A percentile compares a stretch with the other conserved stretches of the same genome.
These are phyloP conservation scores for Charina bottae DNA, from an alignment of 2,113 vertebrate species.

Conservation along the genomic window DNA sequence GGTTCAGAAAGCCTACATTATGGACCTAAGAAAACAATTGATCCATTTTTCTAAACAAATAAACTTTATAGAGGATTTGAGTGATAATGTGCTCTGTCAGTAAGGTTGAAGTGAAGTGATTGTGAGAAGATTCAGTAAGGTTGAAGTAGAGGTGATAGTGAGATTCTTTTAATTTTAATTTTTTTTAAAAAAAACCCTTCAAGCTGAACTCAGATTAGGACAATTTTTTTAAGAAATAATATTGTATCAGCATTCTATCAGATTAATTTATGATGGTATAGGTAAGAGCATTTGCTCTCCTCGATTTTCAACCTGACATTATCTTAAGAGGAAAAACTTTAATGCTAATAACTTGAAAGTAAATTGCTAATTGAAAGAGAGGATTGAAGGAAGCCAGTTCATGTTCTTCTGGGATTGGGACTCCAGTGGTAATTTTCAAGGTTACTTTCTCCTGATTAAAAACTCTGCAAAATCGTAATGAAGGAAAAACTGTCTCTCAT, in stretches of 20 bases:
- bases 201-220: neutral
- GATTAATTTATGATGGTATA: constrained; percentile 58
- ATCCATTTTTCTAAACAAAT: constrained; percentile 47
- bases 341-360: constrained; percentile 67
- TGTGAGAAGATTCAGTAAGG: constrained; percentile 43
- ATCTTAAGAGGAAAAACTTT: constrained; percentile 69
- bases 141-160: constrained; percentile 44
- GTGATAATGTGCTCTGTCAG: constrained; percentile 41
- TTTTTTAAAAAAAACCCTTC: neutral
- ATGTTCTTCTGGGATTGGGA: constrained; percentile 71
- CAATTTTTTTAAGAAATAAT: neutral
- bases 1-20: constrained; percentile 46
- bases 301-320: constrained; percentile 61
- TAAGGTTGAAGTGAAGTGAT: constrained; percentile 47
- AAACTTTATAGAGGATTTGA: constrained; percentile 49
- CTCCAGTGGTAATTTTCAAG: constrained; percentile 75
- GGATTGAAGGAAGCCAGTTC: constrained; percentile 65
- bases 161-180: neutral
- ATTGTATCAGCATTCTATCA: constrained; percentile 33
- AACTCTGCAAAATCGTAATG: constrained; percentile 77
- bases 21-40: constrained; percentile 42
- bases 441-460: constrained; percentile 78
- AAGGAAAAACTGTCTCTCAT: constrained; percentile 71
- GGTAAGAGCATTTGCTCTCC: constrained; percentile 59
- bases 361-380: constrained; percentile 70